Conservation (phyloP, 2,797 vertebrate species). For the Macropodus opercularis region DNA sequence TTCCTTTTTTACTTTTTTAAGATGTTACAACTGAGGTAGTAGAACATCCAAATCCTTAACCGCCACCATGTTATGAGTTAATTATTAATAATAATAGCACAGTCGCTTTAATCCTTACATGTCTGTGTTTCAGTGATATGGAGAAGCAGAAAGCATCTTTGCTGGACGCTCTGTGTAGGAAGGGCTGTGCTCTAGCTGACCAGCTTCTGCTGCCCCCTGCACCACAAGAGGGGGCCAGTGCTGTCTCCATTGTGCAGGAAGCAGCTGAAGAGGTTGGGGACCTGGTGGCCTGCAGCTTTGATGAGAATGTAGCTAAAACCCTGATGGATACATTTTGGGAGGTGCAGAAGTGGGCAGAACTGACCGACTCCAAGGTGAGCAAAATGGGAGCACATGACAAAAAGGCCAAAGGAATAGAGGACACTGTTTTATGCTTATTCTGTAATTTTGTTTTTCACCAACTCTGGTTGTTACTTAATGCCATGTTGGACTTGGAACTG, state of each 20-base stretch:
- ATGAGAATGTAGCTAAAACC: conserved; percentile 82
- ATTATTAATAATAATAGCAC: too few species aligned
- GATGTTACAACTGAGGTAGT: background rate
- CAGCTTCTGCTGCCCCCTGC: conserved; percentile 85
- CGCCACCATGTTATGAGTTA: background rate
- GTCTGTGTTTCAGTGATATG: conserved; percentile 88
- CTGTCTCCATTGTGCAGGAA: conserved; percentile 27
- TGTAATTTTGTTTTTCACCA: too few species aligned
- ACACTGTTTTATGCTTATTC: too few species aligned
- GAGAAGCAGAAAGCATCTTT: conserved; percentile 96
- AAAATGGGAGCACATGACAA: background rate
- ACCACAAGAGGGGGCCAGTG: conserved; percentile 84
- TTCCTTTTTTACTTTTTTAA: too few species aligned
- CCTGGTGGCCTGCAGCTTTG: conserved; percentile 82
- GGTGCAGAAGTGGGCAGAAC: conserved; percentile 96
- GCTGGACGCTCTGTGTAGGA: conserved; percentile 93
- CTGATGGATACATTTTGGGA: conserved; percentile 93
- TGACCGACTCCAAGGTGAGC: conserved; percentile 93
- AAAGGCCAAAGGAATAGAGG: too few species aligned
- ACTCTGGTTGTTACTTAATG: too few species aligned
- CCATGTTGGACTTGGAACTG: too few species aligned
- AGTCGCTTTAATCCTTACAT: background rate
- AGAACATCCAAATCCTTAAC: background rate
- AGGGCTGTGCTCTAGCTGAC: conserved; percentile 92
- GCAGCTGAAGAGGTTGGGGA: conserved; percentile 24